These are phyloP conservation scores for Triplophysa siluroides DNA, from an alignment of 2,113 vertebrate species.

Conservation along the genomic window DNA sequence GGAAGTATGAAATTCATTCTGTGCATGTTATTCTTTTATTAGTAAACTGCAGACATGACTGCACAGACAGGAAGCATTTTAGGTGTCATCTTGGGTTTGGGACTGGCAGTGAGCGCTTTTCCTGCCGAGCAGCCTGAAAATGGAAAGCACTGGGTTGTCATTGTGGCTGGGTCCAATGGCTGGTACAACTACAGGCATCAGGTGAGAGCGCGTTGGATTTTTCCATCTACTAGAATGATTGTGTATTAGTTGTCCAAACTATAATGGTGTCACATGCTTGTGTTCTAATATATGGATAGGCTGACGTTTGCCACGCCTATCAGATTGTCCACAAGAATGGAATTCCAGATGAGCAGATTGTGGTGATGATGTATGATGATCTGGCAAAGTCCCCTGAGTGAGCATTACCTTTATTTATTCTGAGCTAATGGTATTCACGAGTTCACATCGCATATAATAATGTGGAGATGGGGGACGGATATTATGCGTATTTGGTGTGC, in stretches of 20 bases:
- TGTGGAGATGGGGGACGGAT: too few species aligned
- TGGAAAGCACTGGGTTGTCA: slow-evolving; percentile 94
- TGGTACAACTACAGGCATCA: slow-evolving; percentile 98
- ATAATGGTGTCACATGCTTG: too few species aligned
- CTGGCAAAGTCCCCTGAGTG: slow-evolving; percentile 83
- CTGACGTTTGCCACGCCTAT: slow-evolving; percentile 93
- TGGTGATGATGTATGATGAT: slow-evolving; percentile 99
- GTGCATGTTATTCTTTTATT: neutral
- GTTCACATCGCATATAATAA: too few species aligned
- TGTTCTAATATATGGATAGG: slow-evolving; percentile 69
- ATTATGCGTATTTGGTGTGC: too few species aligned
- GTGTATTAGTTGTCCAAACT: neutral
- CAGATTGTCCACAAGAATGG: slow-evolving; percentile 94
- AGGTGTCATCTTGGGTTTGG: slow-evolving; percentile 68
- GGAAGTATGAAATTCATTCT: neutral
- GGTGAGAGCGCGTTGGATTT: slow-evolving; percentile 69
- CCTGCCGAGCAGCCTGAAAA: slow-evolving; percentile 69
- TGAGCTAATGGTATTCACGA: too few species aligned
- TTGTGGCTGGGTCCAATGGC: slow-evolving; percentile 89
- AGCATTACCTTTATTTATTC: slow-evolving; percentile 66
- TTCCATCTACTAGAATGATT: neutral
- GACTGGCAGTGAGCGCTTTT: slow-evolving; percentile 59
- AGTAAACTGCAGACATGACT: slow-evolving; percentile 53
- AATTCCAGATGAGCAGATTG: slow-evolving; percentile 91
- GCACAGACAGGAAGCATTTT: slow-evolving; percentile 64